These are phyloP conservation scores for Anarsia innoxiella DNA, from an alignment of 2,888 invertebrate species.

Conservation along the genomic window DNA sequence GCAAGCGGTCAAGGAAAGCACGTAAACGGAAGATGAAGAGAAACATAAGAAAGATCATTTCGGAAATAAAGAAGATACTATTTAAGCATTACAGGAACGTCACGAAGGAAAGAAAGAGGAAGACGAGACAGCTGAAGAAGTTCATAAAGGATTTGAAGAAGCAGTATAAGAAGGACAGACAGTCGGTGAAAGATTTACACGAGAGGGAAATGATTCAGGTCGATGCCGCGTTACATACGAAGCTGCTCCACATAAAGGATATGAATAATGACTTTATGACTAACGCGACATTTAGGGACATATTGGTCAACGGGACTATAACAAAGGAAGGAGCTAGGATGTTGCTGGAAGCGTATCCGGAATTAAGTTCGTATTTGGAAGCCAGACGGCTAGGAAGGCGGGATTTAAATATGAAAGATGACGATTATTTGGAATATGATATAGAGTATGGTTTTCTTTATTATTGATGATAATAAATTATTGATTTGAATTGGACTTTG, in stretches of 20 bases:
- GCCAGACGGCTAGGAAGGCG: too few species aligned
- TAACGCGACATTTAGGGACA: constrained; percentile 48
- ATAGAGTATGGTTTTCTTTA: constrained; percentile 53
- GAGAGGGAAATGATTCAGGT: constrained; percentile 38
- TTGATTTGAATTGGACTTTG: too few species aligned
- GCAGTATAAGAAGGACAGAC: constrained; percentile 46
- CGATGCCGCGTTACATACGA: constrained; percentile 32
- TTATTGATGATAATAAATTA: too few species aligned
- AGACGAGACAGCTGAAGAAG: constrained; percentile 50
- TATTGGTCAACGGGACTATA: constrained; percentile 45
- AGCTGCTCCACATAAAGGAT: constrained; percentile 32
- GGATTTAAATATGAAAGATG: too few species aligned
- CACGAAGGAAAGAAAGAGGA: constrained; percentile 38
- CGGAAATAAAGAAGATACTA: constrained; percentile 44
- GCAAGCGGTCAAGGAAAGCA: constrained; percentile 21
- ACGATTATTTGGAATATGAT: constrained; percentile 40
- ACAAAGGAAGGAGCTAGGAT: constrained; percentile 29
- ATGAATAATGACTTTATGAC: constrained; percentile 39
- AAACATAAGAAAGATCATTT: constrained; percentile 31
- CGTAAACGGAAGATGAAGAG: constrained; percentile 40
- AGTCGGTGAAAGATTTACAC: constrained; percentile 44
- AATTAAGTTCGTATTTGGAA: constrained; percentile 29
- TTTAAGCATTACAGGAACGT: constrained; percentile 43
- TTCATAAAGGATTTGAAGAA: constrained; percentile 48
- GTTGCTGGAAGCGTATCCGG: constrained; percentile 46